Conservation (phyloP, 2,113 vertebrate species). For the Phalacrocorax pelagicus region DNA sequence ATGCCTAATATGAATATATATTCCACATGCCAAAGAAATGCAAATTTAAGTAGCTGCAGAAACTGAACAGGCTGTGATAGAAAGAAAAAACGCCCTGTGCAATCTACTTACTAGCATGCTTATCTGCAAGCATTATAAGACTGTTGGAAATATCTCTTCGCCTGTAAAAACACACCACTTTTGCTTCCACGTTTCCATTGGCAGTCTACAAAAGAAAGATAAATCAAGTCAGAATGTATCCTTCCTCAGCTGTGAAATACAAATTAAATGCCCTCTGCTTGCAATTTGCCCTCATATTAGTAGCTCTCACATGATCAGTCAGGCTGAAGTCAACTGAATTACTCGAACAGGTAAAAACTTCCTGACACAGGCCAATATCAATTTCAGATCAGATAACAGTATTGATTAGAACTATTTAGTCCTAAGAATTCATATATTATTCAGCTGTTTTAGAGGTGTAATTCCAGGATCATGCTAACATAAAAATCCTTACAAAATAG, state of each 20-base stretch:
- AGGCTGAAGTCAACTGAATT: not conserved
- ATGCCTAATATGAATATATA: not conserved
- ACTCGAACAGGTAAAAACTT: not conserved
- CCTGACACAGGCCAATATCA: not conserved
- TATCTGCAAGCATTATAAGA: slow-evolving; percentile 97
- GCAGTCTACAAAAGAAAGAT: slow-evolving; percentile 85
- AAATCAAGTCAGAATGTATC: slow-evolving; percentile 28
- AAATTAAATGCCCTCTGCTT: not conserved
- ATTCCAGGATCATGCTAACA: not conserved
- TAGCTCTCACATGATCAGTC: not conserved
- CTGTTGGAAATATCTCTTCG: slow-evolving; percentile 97
- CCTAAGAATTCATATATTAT: not conserved
- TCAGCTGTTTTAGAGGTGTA: not conserved
- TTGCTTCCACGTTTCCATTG: slow-evolving; percentile 96
- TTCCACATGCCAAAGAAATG: not conserved
- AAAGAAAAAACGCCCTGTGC: not conserved
- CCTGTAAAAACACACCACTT: slow-evolving; percentile 98
- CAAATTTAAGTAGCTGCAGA: not conserved
- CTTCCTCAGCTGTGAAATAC: not conserved
- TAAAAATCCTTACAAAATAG: not conserved
- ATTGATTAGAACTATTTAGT: not conserved
- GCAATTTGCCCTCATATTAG: not conserved
- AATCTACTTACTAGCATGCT: slow-evolving; percentile 92
- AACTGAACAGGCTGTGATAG: not conserved
- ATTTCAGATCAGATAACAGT: not conserved